Percentiles rank a stretch among this genome's conserved stretches.
Conservation (phyloP, 2,113 vertebrate species). For the Centrocercus urophasianus region DNA sequence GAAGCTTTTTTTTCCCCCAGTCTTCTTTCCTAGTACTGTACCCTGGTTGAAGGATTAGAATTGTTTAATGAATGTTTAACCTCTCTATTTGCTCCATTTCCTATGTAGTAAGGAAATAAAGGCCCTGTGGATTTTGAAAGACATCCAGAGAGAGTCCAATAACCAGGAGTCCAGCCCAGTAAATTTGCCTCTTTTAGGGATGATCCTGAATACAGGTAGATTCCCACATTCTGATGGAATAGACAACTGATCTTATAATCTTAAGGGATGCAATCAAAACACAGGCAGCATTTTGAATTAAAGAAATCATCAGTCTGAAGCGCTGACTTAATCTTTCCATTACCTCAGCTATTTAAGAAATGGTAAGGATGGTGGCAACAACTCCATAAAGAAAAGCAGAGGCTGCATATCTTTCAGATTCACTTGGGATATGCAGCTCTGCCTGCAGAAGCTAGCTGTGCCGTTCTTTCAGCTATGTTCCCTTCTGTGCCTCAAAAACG, state of each 20-base stretch:
- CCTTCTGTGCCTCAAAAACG: neutral
- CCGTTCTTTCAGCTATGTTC: neutral
- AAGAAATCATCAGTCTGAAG: neutral
- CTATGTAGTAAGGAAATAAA: neutral
- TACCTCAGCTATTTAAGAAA: neutral
- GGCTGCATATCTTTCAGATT: neutral
- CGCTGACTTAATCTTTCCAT: neutral
- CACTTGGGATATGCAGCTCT: neutral
- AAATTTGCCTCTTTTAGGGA: neutral
- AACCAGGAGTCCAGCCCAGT: neutral
- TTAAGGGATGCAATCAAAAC: neutral
- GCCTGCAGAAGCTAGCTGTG: neutral
- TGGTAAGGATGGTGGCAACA: neutral
- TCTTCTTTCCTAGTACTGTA: neutral
- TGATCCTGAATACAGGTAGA: neutral
- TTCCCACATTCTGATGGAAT: neutral
- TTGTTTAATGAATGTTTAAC: neutral
- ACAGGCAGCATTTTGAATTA: neutral
- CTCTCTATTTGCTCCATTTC: neutral
- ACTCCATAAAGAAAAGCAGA: neutral
- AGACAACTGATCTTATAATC: neutral
- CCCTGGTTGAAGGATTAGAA: neutral
- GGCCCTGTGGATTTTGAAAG: neutral
- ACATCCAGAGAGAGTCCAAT: neutral
- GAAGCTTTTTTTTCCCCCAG: accelerated